A percentile compares a stretch with the other conserved stretches of the same genome.
These are phyloP conservation scores for Platerodrilus igneus DNA, from an alignment of 2,888 invertebrate genomes.

Conservation along the genomic window DNA sequence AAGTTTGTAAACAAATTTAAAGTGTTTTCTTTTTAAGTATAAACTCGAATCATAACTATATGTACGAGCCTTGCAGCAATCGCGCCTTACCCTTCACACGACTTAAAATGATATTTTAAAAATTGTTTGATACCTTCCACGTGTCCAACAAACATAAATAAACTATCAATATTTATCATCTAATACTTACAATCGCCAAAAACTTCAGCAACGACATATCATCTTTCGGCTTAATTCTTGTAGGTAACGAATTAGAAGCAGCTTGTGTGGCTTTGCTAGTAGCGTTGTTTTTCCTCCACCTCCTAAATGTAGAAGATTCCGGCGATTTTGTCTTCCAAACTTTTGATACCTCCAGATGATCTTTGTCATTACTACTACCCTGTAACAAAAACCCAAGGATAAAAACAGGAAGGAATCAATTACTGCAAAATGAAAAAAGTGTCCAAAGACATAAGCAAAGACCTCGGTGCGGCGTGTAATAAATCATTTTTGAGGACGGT, in stretches of 20 bases:
- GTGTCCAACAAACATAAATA: no score
- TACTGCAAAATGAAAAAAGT: not conserved
- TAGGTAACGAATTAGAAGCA: conserved; percentile 21
- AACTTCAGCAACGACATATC: conserved; percentile 62
- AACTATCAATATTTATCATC: no score
- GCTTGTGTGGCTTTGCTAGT: conserved; percentile 32
- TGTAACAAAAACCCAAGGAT: conserved; percentile 33
- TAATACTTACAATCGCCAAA: conserved; percentile 71
- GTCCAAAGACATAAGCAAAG: conserved; percentile 12
- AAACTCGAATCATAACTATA: no score
- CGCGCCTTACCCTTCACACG: no score
- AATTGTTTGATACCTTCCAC: no score
- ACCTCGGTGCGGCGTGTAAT: conserved; percentile 9
- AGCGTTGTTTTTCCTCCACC: conserved; percentile 40
- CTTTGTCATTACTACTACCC: conserved; percentile 44
- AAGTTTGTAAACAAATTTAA: no score
- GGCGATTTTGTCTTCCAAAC: conserved; percentile 41
- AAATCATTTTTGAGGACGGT: conserved; percentile 22
- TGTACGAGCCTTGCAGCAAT: no score
- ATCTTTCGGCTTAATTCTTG: conserved; percentile 37
- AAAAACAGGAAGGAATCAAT: not conserved
- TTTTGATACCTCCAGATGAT: conserved; percentile 43
- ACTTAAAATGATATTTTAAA: no score
- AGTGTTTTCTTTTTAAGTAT: no score
- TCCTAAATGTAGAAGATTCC: conserved; percentile 41